Evolutionary conservation across 2,113 vertebrate genomes (phyloP).

Genomic region (Equus quagga): DNA sequence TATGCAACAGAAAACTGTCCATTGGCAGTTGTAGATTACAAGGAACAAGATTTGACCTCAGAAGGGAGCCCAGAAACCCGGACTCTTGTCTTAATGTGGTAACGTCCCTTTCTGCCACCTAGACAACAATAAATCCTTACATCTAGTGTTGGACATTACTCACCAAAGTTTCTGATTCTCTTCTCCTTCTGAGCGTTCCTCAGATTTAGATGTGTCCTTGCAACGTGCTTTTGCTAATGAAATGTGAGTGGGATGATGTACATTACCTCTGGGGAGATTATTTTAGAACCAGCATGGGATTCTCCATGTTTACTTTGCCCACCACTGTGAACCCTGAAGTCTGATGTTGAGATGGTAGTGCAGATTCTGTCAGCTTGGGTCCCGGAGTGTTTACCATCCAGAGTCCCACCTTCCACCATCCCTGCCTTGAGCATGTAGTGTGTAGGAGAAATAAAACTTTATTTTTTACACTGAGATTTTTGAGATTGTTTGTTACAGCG

Average conservation of each 20-base stretch:
- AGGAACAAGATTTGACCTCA: neutral
- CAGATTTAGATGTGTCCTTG: neutral
- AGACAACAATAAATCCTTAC: fast-evolving
- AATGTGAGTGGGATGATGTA: neutral
- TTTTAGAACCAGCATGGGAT: fast-evolving
- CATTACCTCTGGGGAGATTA: fast-evolving
- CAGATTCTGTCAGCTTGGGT: neutral
- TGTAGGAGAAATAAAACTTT: neutral
- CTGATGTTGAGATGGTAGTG: neutral
- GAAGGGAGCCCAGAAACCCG: neutral
- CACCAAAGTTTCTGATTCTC: neutral
- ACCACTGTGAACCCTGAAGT: neutral
- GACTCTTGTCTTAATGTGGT: neutral
- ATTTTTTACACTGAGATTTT: fast-evolving
- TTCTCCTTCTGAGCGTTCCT: neutral
- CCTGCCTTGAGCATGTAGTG: fast-evolving
- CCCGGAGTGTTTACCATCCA: neutral
- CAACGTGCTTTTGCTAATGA: neutral
- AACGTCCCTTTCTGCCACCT: neutral
- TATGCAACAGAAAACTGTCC: neutral
- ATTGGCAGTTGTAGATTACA: fast-evolving
- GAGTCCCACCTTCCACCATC: neutral
- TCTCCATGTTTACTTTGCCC: neutral
- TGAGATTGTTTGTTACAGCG: neutral
- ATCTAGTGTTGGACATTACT: fast-evolving